Evolutionary conservation across 2,888 invertebrate species (phyloP), one percentile per base, ranked within the genome.

Genomic region (Hirudinaria manillensis): DNA sequence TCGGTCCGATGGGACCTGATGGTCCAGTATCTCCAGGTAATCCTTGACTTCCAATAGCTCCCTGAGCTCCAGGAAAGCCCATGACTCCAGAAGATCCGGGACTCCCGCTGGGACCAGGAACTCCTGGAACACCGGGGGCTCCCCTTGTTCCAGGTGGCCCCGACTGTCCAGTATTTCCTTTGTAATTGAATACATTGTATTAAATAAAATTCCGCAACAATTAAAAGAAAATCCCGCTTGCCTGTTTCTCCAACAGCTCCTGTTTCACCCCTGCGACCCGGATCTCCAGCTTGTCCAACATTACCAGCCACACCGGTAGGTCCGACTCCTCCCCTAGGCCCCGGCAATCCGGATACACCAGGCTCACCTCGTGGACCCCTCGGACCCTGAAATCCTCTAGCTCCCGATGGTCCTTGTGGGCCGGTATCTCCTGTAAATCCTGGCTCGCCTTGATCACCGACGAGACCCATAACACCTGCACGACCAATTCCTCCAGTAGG

Each of bases 21-120:
- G 65, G 75, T 2, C 77, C 77, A 10, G 24, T 21, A 34, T 74
- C 55, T 55, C 79, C 79, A 27, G 71, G 67, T 73, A 51, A 70
- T 55, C 79, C 79, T 76, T 32, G 32, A 32, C 24, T 51, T 51
- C 77, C 77, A 24, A 65, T 24, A 32, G 65, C 27, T 53, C 77
- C 77, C 79, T n/a, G 82, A 81, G 78, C 84, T 84, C 76, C 82
- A 29, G 24, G 70, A 27, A 72, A 10, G 10, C 74, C 76, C 29
- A 61, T 19, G 0, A 70, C 74, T 16, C 78, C 78, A 61, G n/a
- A 21, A 2, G 72, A 3, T 10, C 77, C 77, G n/a, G 66, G 53
- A 24, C 65, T 24, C 6, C 77, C 77, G 10, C 29, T 16, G 45
- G 65, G 19, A 77, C 77, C 77, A 16, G 65, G 72, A 55, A 21